phyloP scores from a whole-genome alignment of 2,797 vertebrate species.

The Acanthiza pusilla region DNA sequence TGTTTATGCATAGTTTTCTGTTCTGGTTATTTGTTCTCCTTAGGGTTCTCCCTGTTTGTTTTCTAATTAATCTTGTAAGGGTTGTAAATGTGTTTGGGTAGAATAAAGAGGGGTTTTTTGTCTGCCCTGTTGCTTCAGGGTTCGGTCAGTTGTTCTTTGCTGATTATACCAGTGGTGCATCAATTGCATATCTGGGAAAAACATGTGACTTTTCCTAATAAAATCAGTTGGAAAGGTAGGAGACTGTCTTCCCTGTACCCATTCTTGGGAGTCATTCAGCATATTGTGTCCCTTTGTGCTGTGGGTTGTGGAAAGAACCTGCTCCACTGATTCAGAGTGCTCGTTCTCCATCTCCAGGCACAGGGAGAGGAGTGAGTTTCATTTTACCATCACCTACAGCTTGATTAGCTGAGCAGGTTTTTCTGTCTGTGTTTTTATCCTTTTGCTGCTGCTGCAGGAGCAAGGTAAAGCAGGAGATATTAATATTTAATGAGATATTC shows the following conservation, averaged over 20 bases:
- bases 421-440: neutral
- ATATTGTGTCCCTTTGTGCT: neutral
- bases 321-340: neutral
- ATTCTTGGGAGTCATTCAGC: neutral
- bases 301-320: neutral
- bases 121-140: neutral
- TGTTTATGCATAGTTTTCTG: neutral
- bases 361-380: neutral
- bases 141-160: neutral
- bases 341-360: neutral
- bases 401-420: neutral
- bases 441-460: neutral
- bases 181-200: neutral
- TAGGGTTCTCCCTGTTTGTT: neutral
- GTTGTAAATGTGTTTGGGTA: neutral
- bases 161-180: neutral
- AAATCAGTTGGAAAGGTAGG: neutral
- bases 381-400: neutral
- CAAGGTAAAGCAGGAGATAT: neutral
- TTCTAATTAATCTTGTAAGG: neutral
- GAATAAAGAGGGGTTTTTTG: neutral
- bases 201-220: neutral
- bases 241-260: neutral
- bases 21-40: neutral
- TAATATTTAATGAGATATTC: slow-evolving; percentile 17